These are phyloP conservation scores for Malaclemys terrapin DNA, from an alignment of 2,113 vertebrate genomes.

Conservation along the genomic window DNA sequence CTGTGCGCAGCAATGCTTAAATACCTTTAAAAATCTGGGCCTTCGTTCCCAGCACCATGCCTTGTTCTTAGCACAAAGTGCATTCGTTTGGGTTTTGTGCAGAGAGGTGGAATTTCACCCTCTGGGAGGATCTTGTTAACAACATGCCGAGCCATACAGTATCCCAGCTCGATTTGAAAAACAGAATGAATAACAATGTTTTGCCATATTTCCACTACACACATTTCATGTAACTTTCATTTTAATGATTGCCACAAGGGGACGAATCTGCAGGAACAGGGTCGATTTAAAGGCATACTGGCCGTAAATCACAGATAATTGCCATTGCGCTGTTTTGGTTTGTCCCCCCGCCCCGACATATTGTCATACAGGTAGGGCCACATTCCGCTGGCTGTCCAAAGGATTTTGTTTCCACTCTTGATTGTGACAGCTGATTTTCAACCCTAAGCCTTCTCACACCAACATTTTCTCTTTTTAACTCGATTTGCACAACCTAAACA, in stretches of 20 bases:
- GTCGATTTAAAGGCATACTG: constrained; percentile 28
- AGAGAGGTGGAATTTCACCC: constrained; percentile 43
- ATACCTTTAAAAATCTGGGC: background rate
- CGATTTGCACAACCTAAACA: background rate
- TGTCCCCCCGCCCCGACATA: background rate
- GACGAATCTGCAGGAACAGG: constrained; percentile 37
- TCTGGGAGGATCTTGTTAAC: constrained; percentile 31
- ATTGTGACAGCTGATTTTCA: constrained; percentile 64
- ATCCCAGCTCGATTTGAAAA: constrained; percentile 47
- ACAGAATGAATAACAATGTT: constrained; percentile 39
- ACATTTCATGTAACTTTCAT: background rate
- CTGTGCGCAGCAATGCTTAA: background rate
- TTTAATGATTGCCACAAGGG: constrained; percentile 30
- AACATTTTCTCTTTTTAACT: background rate
- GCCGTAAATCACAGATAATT: constrained; percentile 58
- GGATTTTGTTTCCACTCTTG: constrained; percentile 69
- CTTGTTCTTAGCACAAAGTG: constrained; percentile 19
- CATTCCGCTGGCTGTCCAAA: constrained; percentile 66
- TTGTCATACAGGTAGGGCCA: constrained; percentile 65
- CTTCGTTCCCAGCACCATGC: constrained; percentile 17
- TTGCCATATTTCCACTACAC: constrained; percentile 39
- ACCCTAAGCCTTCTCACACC: constrained; percentile 52
- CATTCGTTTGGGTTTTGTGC: constrained; percentile 14
- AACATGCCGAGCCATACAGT: background rate
- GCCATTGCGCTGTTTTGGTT: constrained; percentile 24